Evolutionary conservation across 2,797 vertebrate genomes (phyloP).

Genomic region (Tragopan temminckii): DNA sequence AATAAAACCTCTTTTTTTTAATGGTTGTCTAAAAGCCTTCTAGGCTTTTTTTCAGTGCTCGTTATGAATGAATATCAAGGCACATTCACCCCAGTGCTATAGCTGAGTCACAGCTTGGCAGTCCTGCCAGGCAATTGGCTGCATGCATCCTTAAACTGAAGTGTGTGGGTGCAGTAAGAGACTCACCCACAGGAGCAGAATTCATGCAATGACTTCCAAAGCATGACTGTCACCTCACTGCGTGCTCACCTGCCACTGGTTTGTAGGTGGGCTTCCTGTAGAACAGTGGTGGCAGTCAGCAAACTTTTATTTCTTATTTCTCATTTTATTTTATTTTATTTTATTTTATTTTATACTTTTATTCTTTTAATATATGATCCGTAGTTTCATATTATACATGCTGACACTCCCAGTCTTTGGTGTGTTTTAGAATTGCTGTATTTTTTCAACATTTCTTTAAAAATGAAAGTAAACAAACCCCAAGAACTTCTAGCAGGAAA

Average conservation of each 20-base stretch:
- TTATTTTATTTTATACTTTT: no score
- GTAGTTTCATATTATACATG: neutral
- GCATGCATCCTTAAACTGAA: neutral
- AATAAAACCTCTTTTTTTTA: no score
- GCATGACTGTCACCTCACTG: neutral
- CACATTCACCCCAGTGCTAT: no score
- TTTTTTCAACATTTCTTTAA: neutral
- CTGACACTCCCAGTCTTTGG: neutral
- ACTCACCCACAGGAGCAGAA: accelerated
- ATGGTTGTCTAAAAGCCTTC: no score
- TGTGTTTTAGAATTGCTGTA: neutral
- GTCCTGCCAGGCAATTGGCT: no score
- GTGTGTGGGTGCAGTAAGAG: neutral
- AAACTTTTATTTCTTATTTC: neutral
- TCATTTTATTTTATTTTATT: neutral
- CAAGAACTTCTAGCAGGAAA: neutral
- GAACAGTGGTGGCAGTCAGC: neutral
- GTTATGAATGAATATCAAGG: no score
- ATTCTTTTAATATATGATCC: neutral
- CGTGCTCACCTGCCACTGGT: neutral
- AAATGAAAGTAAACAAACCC: neutral
- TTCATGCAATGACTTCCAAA: accelerated
- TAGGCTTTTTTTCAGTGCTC: no score
- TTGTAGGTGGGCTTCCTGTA: neutral
- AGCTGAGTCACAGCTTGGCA: no score